Percentiles rank a stretch among this genome's conserved stretches.
Evolutionary conservation across 2,888 invertebrate species (phyloP).

Genomic region (Bibio marci): DNA sequence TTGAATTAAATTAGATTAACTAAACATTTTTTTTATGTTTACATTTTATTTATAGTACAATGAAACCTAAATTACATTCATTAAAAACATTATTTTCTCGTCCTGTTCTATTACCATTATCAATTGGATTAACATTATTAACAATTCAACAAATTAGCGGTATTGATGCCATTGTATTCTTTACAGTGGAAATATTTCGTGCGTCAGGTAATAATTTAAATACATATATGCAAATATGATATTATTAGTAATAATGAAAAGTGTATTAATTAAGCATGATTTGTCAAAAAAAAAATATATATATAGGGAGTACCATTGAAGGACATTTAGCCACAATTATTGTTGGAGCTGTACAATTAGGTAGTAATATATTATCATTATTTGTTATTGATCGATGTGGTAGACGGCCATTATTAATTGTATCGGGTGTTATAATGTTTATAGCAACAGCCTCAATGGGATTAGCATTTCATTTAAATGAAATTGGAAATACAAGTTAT

Average conservation of each 20-base stretch:
- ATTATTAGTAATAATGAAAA: not conserved
- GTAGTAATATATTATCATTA: slow-evolving; percentile 34
- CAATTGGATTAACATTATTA: slow-evolving; percentile 32
- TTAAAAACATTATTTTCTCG: slow-evolving; percentile 21
- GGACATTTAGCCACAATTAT: slow-evolving; percentile 37
- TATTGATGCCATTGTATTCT: slow-evolving; percentile 39
- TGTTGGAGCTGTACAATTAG: slow-evolving; percentile 37
- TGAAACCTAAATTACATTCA: not conserved
- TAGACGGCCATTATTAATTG: slow-evolving; percentile 37
- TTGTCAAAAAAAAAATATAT: no score
- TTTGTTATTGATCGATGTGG: slow-evolving; percentile 42
- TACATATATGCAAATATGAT: no score
- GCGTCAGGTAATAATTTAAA: slow-evolving; percentile 31
- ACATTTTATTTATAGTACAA: no score
- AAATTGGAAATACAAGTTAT: slow-evolving; percentile 26
- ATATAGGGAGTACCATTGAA: slow-evolving; percentile 32
- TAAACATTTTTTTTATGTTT: no score
- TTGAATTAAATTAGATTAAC: no score
- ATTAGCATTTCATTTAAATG: slow-evolving; percentile 34
- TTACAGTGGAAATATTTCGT: slow-evolving; percentile 38
- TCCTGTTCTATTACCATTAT: slow-evolving; percentile 32
- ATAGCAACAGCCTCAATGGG: slow-evolving; percentile 36
- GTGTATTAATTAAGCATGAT: no score
- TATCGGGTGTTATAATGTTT: slow-evolving; percentile 37
- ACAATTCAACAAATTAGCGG: slow-evolving; percentile 42